A percentile compares a stretch with the other conserved stretches of the same genome.
Conservation (phyloP, 2,113 vertebrate genomes). For the Callipepla squamata region DNA sequence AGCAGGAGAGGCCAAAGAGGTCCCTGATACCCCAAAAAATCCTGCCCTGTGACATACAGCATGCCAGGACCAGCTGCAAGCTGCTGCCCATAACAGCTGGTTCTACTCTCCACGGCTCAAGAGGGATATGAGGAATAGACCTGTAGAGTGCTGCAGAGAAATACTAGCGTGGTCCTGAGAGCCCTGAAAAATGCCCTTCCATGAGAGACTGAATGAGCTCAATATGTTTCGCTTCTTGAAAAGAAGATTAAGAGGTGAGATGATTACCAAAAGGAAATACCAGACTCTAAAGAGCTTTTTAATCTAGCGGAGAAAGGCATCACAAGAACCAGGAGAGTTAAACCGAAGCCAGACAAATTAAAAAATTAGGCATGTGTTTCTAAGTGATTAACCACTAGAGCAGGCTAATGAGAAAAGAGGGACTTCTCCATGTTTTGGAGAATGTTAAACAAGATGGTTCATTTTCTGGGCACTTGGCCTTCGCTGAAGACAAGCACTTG, state of each 20-base stretch:
- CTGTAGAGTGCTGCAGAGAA: background rate
- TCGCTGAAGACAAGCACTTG: background rate
- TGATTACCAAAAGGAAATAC: background rate
- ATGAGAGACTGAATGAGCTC: background rate
- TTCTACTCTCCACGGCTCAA: background rate
- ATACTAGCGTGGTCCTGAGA: background rate
- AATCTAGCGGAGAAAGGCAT: background rate
- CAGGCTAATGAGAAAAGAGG: slow-evolving; percentile 7
- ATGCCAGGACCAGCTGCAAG: background rate
- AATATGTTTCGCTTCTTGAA: background rate
- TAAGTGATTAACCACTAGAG: slow-evolving; percentile 16
- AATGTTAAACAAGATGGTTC: background rate
- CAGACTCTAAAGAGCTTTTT: background rate
- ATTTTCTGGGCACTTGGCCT: background rate
- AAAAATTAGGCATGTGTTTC: background rate
- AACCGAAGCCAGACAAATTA: background rate
- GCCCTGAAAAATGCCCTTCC: background rate
- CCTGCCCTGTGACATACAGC: background rate
- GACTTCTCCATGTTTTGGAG: background rate
- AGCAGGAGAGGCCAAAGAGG: background rate
- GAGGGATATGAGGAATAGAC: background rate
- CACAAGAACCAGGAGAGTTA: background rate
- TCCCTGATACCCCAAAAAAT: background rate
- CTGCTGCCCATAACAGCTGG: background rate
- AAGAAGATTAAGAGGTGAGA: background rate